A percentile compares a stretch with the other conserved stretches of the same genome.
These are phyloP conservation scores for Sarcophaga caerulescens DNA, from an alignment of 2,888 invertebrate species.

Conservation along the genomic window DNA sequence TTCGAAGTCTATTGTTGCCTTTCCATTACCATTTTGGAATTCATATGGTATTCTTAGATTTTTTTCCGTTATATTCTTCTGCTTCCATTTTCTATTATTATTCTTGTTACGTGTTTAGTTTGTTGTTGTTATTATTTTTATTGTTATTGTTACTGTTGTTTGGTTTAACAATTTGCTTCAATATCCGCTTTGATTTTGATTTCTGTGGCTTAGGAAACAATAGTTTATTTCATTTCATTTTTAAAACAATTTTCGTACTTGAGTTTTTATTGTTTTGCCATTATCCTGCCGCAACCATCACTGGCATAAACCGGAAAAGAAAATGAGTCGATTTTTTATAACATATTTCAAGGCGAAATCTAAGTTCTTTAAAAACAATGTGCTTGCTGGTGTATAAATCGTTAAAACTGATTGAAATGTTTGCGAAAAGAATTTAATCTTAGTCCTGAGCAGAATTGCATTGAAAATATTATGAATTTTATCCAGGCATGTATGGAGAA, in stretches of 20 bases:
- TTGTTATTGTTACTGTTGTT: slow-evolving; percentile 15
- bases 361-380: too few relatives aligned
- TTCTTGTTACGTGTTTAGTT: slow-evolving; percentile 10
- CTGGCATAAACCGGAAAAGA: background rate
- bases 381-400: too few relatives aligned
- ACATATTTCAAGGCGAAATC: too few relatives aligned
- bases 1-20: slow-evolving; percentile 5
- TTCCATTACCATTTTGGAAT: slow-evolving; percentile 10
- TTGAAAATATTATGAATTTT: too few relatives aligned
- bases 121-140: background rate
- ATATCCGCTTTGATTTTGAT: slow-evolving; percentile 52
- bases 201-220: slow-evolving; percentile 47
- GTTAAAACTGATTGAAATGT: too few relatives aligned
- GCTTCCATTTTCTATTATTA: background rate
- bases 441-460: too few relatives aligned
- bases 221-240: slow-evolving; percentile 42
- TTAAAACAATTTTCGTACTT: slow-evolving; percentile 30
- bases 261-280: slow-evolving; percentile 44
- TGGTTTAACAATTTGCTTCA: slow-evolving; percentile 54
- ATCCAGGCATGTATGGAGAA: too few relatives aligned
- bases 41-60: slow-evolving; percentile 7
- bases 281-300: slow-evolving; percentile 6
- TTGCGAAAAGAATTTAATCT: too few relatives aligned
- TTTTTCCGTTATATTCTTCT: background rate
- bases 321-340: slow-evolving; percentile 6